These are phyloP conservation scores for Dromaius novaehollandiae DNA, from an alignment of 2,113 vertebrate species.

Conservation along the genomic window DNA sequence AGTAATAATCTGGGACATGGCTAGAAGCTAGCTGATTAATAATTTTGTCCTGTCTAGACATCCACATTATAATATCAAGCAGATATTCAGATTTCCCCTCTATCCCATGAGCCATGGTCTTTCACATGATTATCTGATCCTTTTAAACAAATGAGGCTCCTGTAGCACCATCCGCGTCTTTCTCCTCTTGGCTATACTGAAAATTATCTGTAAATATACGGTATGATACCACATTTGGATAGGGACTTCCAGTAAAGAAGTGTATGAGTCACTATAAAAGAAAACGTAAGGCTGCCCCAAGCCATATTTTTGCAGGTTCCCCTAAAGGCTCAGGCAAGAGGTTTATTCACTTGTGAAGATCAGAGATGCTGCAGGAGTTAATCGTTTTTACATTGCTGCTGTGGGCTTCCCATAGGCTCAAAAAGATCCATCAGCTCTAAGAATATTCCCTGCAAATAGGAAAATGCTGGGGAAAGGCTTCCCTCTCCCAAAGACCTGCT, in stretches of 20 bases:
- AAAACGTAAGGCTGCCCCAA: background rate
- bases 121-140: background rate
- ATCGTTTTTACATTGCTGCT: background rate
- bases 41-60: background rate
- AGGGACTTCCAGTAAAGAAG: background rate
- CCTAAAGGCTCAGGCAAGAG: background rate
- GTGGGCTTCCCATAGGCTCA: background rate
- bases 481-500: background rate
- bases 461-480: background rate
- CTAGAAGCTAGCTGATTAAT: background rate
- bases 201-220: background rate
- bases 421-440: background rate
- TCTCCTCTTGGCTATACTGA: background rate
- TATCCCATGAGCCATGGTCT: background rate
- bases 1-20: background rate
- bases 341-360: background rate
- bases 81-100: background rate
- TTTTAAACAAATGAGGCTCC: background rate
- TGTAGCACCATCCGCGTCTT: background rate
- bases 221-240: background rate
- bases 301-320: background rate
- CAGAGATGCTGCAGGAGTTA: background rate
- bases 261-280: background rate
- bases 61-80: background rate
- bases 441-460: background rate